Evolutionary conservation across 2,888 invertebrate species (phyloP).

Genomic region (Prosopocoilus inquinatus): DNA sequence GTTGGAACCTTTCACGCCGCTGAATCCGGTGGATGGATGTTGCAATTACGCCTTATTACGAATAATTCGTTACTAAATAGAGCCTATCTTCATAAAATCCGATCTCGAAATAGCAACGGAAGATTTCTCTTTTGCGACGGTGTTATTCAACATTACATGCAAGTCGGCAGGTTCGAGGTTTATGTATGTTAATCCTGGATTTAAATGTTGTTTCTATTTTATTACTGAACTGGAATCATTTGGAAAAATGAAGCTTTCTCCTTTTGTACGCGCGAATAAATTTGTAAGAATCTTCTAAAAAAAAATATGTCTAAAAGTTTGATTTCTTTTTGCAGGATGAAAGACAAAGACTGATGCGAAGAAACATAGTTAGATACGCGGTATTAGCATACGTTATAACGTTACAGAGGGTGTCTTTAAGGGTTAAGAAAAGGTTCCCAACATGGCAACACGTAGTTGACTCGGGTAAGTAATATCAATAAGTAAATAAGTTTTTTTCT

Average conservation of each 20-base stretch:
- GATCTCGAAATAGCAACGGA: constrained; percentile 2
- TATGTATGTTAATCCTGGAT: no score
- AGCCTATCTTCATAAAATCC: neutral
- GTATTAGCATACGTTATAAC: constrained; percentile 88
- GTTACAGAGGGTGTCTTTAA: constrained; percentile 79
- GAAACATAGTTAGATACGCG: constrained; percentile 87
- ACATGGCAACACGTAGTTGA: constrained; percentile 89
- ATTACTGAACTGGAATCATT: no score
- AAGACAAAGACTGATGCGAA: constrained; percentile 82
- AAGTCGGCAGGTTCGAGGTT: no score
- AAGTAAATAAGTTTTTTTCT: neutral
- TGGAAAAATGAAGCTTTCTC: no score
- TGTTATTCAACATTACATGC: no score
- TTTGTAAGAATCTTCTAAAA: no score
- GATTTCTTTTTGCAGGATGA: constrained; percentile 67
- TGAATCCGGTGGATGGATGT: constrained; percentile 3
- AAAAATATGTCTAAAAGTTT: neutral
- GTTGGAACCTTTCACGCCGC: constrained; percentile 20
- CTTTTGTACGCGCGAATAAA: no score
- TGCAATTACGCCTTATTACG: constrained; percentile 14
- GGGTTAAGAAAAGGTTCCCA: constrained; percentile 86
- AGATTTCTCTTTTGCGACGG: constrained; percentile 4
- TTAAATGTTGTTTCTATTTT: no score
- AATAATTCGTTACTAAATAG: constrained; percentile 7
- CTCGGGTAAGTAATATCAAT: constrained; percentile 62